Evolutionary conservation across 2,113 vertebrate genomes (phyloP).

Genomic region (Ameiurus melas): DNA sequence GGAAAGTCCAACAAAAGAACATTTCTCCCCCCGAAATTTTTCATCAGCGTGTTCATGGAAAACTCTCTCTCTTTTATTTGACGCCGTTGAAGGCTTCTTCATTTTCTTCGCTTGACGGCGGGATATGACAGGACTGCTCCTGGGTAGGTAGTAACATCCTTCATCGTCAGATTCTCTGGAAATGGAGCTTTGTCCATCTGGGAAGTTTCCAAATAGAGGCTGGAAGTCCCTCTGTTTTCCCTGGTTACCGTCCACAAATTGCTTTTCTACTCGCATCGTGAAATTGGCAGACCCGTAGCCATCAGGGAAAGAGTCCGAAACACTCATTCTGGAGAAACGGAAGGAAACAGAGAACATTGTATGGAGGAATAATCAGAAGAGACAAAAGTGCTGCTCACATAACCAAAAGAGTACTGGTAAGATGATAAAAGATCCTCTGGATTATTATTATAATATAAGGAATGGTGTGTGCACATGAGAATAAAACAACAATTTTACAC

Average conservation of each 20-base stretch:
- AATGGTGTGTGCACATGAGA: neutral
- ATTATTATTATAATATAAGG: no score
- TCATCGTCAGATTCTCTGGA: neutral
- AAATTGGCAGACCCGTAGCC: neutral
- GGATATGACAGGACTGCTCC: conserved; percentile 66
- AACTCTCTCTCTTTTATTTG: neutral
- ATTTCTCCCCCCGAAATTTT: no score
- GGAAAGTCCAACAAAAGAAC: neutral
- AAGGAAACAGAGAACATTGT: neutral
- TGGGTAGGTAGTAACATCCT: conserved; percentile 45
- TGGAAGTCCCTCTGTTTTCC: neutral
- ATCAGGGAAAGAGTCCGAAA: neutral
- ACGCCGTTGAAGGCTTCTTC: neutral
- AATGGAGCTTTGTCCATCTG: neutral
- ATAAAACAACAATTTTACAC: neutral
- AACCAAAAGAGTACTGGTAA: neutral
- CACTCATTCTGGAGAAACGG: neutral
- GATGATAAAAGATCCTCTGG: neutral
- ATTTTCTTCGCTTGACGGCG: conserved; percentile 6
- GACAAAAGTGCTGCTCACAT: neutral
- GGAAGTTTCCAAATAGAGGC: neutral
- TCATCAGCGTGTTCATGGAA: neutral
- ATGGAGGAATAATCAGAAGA: neutral
- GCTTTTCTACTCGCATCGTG: neutral
- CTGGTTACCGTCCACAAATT: neutral